Evolutionary conservation across 2,888 invertebrate species (phyloP).

Genomic region (Odontomyia ornata): DNA sequence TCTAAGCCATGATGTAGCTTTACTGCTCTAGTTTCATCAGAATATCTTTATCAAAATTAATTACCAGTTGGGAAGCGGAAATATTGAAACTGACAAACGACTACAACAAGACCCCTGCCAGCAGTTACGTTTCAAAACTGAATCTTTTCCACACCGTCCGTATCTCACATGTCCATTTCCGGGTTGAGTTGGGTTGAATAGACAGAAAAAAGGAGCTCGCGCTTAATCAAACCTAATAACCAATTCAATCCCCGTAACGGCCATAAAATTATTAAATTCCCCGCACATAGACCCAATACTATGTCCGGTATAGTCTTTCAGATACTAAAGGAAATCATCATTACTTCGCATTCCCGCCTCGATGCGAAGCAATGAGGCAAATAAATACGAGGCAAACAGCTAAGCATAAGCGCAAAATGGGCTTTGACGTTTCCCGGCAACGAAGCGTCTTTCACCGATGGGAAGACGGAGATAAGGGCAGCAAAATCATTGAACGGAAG

Average conservation of each 20-base stretch:
- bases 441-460: background rate
- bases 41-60: too few relatives aligned
- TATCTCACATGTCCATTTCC: background rate
- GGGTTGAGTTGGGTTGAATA: background rate
- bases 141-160: background rate
- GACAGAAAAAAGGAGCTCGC: conserved; percentile 21
- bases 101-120: too few relatives aligned
- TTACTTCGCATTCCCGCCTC: background rate
- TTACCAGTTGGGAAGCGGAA: too few relatives aligned
- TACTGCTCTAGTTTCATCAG: too few relatives aligned
- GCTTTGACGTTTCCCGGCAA: background rate
- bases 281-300: background rate
- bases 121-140: background rate
- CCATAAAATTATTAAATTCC: conserved; percentile 39
- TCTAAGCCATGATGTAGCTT: too few relatives aligned
- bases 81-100: too few relatives aligned
- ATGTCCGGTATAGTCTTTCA: conserved; percentile 2
- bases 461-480: background rate
- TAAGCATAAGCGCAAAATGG: background rate
- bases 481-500: background rate
- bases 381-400: background rate
- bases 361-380: background rate
- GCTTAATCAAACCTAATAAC: conserved; percentile 35
- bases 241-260: conserved; percentile 34
- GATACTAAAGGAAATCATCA: conserved; percentile 16